phyloP scores from a whole-genome alignment of 1,140 invertebrate genomes.

The Pygmarrhopalites habei region DNA sequence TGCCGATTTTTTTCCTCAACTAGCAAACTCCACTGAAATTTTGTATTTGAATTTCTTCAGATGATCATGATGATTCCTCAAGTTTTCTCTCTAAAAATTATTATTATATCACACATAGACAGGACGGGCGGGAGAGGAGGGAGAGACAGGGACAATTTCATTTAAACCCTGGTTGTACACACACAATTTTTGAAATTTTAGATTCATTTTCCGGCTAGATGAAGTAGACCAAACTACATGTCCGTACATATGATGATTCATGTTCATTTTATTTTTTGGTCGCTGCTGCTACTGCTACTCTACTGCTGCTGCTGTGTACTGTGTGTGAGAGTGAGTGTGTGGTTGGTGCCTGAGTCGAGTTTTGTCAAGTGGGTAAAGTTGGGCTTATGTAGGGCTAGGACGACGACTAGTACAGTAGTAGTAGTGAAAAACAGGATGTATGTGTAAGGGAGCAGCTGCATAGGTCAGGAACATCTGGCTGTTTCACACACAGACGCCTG shows the following conservation, averaged over 20 bases:
- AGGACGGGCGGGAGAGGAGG: no score
- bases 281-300: not conserved
- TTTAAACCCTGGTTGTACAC: no score
- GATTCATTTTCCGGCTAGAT: not conserved
- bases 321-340: not conserved
- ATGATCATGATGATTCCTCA: no score
- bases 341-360: not conserved
- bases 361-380: slow-evolving; percentile 16
- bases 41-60: no score
- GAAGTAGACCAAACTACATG: no score
- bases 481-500: slow-evolving; percentile 15
- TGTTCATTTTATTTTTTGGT: not conserved
- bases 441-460: slow-evolving; percentile 17
- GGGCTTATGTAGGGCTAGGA: not conserved
- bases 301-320: not conserved
- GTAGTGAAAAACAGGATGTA: slow-evolving; percentile 14
- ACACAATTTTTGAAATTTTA: slow-evolving; percentile 6
- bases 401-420: not conserved
- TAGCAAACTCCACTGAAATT: no score
- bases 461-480: slow-evolving; percentile 22
- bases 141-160: no score
- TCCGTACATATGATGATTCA: not conserved
- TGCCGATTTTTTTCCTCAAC: slow-evolving; percentile 17
- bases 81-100: no score
- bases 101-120: no score